These are phyloP conservation scores for Apocrypta bakeri DNA, from an alignment of 1,140 invertebrate genomes.

Conservation along the genomic window DNA sequence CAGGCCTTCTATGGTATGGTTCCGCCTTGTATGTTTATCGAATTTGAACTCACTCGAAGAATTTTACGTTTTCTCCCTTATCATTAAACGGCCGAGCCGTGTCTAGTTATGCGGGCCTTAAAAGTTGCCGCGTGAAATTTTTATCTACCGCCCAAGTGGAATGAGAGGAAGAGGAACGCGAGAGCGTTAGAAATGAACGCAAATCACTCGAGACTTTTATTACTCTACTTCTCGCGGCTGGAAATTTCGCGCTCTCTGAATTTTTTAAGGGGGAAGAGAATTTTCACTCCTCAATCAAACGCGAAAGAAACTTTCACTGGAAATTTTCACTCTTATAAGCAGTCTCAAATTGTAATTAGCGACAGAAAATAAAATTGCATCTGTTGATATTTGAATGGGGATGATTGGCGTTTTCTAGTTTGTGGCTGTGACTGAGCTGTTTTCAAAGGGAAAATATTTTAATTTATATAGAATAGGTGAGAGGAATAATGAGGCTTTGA, in stretches of 20 bases:
- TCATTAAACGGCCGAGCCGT: not conserved
- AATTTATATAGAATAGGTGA: too few relatives aligned
- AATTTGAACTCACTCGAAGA: too few relatives aligned
- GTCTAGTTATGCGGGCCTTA: slow-evolving; percentile 14
- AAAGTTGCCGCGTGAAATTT: slow-evolving; percentile 22
- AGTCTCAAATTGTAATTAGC: not conserved
- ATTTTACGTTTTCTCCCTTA: not conserved
- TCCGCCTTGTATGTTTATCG: too few relatives aligned
- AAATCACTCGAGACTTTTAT: slow-evolving; percentile 39
- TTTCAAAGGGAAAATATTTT: not conserved
- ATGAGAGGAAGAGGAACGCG: not conserved
- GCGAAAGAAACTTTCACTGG: not conserved
- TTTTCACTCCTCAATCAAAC: not conserved
- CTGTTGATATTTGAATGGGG: too few relatives aligned
- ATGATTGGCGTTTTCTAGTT: too few relatives aligned
- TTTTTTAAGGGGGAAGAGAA: slow-evolving; percentile 1
- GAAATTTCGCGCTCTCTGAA: not conserved
- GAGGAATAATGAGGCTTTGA: too few relatives aligned
- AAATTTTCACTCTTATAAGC: not conserved
- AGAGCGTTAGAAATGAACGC: not conserved
- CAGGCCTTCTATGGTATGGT: too few relatives aligned
- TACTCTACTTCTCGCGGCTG: slow-evolving; percentile 11
- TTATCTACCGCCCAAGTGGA: not conserved
- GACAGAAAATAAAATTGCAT: not conserved
- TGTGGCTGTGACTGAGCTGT: too few relatives aligned